Conservation (phyloP, 2,888 invertebrate genomes). For the Cotesia congregata region DNA sequence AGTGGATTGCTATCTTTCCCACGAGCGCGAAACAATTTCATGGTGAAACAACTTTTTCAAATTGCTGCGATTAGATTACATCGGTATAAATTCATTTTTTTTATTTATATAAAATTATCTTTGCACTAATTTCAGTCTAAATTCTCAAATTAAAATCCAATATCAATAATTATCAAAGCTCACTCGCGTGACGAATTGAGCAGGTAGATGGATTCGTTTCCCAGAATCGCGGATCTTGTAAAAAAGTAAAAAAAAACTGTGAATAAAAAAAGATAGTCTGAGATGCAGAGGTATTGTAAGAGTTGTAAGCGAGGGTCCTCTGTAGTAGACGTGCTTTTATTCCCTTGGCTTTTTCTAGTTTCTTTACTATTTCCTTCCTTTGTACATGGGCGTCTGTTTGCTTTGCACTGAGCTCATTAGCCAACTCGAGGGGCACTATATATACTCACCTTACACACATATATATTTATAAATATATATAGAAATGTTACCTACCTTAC, state of each 20-base stretch:
- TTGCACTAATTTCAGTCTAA: no score
- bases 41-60: slow-evolving; percentile 40
- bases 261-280: not conserved
- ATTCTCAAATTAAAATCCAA: no score
- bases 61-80: slow-evolving; percentile 40
- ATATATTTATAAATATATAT: slow-evolving; percentile 3
- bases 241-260: not conserved
- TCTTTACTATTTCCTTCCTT: slow-evolving; percentile 48
- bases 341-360: slow-evolving; percentile 40
- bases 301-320: slow-evolving; percentile 13
- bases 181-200: slow-evolving; percentile 32
- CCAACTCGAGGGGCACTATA: slow-evolving; percentile 37
- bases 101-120: slow-evolving; percentile 1
- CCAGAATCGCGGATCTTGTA: not conserved
- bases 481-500: not conserved
- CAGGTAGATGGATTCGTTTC: not conserved
- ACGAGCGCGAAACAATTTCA: slow-evolving; percentile 41
- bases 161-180: slow-evolving; percentile 20
- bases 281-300: slow-evolving; percentile 3
- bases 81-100: slow-evolving; percentile 32
- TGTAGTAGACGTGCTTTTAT: slow-evolving; percentile 32
- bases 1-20: slow-evolving; percentile 27
- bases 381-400: slow-evolving; percentile 53
- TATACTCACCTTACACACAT: slow-evolving; percentile 1
- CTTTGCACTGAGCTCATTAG: slow-evolving; percentile 60